Base-by-base conservation (phyloP, 2,888 invertebrate species). In the Chymomyza amoena region DNA sequence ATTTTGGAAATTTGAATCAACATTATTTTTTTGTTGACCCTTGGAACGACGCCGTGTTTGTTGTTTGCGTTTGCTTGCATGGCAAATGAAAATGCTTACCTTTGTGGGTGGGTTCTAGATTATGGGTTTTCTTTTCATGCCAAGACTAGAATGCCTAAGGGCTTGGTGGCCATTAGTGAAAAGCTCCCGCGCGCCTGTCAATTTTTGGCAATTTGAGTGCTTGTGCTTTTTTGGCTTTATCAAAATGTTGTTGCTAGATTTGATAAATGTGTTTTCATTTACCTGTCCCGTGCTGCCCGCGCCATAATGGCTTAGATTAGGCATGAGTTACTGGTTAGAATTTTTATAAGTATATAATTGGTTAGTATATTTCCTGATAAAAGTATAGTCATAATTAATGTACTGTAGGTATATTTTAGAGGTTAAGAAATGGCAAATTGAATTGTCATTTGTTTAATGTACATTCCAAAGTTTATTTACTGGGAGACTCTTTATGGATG, bases 1-100 rank as follows among this genome's bases (percentile, higher is more conserved):
- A 45, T 45, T 82, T 4, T 71, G 57, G 81, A 85, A 83, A 85
- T 77, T 85, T 71, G 72, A 80, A 76, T 80, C 80, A 76, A 63
- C 71, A 66, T 69, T 69, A 76, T 66, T 69, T 61, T 80, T 60
- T 70, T 66, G 54, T 64, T 70, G 73, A 59, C 59, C 32, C 32
- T 25, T 7, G 32, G 2, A 32, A 25, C 32, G 59, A 13, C 32
- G 25, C 9, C 28, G 25, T 59, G 59, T 59, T 25, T 25, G 45
- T 50, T 61, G 61, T 61, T 61, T 16, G 52, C 25, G 61, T 61
- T 61, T 16, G 52, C 25, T 45, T 73, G 70, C 73, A 75, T 73
- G 69, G 68, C 78, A 69, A 73, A 73, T 66, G 83, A 75, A 80
- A 83, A 77, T 79, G 68, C 78, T 79, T 79, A 76, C 67, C 56